phyloP scores from a whole-genome alignment of 2,797 vertebrate genomes.

The Ctenochaetus hawaiiensis region DNA sequence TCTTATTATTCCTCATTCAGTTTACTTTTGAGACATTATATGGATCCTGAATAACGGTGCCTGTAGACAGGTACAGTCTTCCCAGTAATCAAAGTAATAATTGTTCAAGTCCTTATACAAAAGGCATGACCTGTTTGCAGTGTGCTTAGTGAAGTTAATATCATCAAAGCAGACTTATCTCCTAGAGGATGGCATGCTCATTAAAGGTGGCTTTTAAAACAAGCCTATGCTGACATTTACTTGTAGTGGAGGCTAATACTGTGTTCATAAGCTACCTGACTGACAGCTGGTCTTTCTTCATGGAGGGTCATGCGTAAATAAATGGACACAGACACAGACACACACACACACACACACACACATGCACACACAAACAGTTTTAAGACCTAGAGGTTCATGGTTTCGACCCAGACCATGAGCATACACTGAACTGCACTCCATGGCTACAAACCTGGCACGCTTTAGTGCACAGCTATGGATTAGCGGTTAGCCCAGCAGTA shows the following conservation, averaged over 20 bases:
- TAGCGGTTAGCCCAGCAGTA: conserved; percentile 73
- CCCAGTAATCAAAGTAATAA: conserved; percentile 68
- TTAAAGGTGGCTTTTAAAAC: conserved; percentile 80
- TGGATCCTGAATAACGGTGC: background rate
- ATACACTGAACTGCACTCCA: conserved; percentile 59
- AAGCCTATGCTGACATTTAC: conserved; percentile 76
- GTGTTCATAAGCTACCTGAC: conserved; percentile 74
- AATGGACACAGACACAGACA: conserved; percentile 20
- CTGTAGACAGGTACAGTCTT: conserved; percentile 32
- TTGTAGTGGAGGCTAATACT: conserved; percentile 75
- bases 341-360: conserved; percentile 24
- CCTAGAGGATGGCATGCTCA: conserved; percentile 62
- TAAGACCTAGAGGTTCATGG: conserved; percentile 36
- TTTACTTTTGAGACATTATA: conserved; percentile 1
- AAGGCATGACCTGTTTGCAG: conserved; percentile 65
- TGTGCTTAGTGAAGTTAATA: conserved; percentile 71
- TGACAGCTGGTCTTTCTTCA: conserved; percentile 57
- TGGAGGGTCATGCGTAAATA: conserved; percentile 18
- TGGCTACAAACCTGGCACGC: conserved; percentile 62
- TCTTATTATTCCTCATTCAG: background rate
- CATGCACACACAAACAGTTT: conserved; percentile 13
- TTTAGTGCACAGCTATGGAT: conserved; percentile 79
- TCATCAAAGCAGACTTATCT: conserved; percentile 68
- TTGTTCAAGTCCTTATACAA: conserved; percentile 63
- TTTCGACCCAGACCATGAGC: conserved; percentile 51